Evolutionary conservation across 2,888 invertebrate genomes (phyloP), one percentile per base, ranked within the genome.

Genomic region (Acanthosoma haemorrhoidale): DNA sequence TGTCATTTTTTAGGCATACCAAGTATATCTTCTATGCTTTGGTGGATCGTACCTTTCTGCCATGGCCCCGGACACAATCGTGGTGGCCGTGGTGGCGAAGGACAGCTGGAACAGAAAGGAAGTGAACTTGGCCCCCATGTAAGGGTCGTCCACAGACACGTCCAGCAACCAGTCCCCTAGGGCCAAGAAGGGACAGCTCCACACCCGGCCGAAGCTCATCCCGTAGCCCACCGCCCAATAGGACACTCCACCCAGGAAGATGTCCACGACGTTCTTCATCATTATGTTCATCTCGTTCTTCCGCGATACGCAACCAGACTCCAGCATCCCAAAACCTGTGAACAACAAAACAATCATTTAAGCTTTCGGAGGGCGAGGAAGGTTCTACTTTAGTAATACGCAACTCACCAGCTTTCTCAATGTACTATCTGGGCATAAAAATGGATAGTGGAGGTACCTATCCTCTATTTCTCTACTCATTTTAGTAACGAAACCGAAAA

Each of bases 211-310:
- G 77, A 93, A 96, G 4, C 94, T 93, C 80, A 96, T 84, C 1
- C 93, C 95, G 80, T 91, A 96, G 0, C 96, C 96, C 78, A 96
- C 94, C 36, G 92, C 85, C 96, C 96, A 97, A 80, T 96, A 96
- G 0, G 94, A 94, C 13, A 94, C 80, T 71, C 94, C 96, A 2
- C 96, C 96, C 18, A 96, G 84, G 0, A 94, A 91, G 64, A 96
- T 94, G 77, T 96, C 96, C 0, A 93, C 91, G 0, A 94, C 88
- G 77, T 96, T 96, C 80, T 96, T 96, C 90, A 96, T 94, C 96
- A 96, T 96, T 71, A 97, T 95, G 79, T 96, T 96, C 0, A 94
- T 94, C 82, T 96, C 95, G 78, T 96, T 96, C 81, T 95, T 94
- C 67, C 92, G 85, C 0, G 93, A 93, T 0, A 96, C 95, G 76